A percentile compares a stretch with the other conserved stretches of the same genome.
Conservation (phyloP, 2,888 invertebrate species). For the Pseudococcus viburni region DNA sequence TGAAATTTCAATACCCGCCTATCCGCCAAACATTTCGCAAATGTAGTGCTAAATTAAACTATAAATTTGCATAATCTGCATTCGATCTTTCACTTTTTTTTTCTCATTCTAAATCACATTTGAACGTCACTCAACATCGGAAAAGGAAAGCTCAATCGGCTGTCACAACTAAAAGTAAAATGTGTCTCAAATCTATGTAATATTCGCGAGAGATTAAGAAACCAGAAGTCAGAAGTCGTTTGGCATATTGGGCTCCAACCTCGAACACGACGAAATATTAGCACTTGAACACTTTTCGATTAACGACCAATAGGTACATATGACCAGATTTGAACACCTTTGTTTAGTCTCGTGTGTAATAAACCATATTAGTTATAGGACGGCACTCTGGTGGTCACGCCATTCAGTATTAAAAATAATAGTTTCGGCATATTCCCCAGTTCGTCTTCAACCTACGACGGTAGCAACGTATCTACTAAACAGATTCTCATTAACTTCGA, state of each 20-base stretch:
- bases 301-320: not conserved
- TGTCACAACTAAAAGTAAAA: conserved; percentile 22
- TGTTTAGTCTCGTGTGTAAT: conserved; percentile 34
- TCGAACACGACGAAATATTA: not conserved
- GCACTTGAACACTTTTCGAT: not conserved
- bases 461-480: conserved; percentile 44
- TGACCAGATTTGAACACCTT: not conserved
- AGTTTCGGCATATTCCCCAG: conserved; percentile 42
- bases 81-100: conserved; percentile 12
- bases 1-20: conserved; percentile 18
- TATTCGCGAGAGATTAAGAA: not conserved
- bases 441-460: conserved; percentile 40
- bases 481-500: conserved; percentile 36
- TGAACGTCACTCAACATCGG: not conserved
- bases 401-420: conserved; percentile 22
- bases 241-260: not conserved
- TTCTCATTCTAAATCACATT: not conserved
- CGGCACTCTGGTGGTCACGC: conserved; percentile 41
- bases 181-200: not conserved
- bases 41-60: not conserved
- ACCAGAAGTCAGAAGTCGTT: not conserved
- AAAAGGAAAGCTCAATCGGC: conserved; percentile 19
- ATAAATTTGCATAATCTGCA: conserved; percentile 30
- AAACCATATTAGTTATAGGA: conserved; percentile 39
- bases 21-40: conserved; percentile 10